Evolutionary conservation across 2,888 invertebrate species (phyloP), one percentile per base, ranked within the genome.

Genomic region (Actias luna): DNA sequence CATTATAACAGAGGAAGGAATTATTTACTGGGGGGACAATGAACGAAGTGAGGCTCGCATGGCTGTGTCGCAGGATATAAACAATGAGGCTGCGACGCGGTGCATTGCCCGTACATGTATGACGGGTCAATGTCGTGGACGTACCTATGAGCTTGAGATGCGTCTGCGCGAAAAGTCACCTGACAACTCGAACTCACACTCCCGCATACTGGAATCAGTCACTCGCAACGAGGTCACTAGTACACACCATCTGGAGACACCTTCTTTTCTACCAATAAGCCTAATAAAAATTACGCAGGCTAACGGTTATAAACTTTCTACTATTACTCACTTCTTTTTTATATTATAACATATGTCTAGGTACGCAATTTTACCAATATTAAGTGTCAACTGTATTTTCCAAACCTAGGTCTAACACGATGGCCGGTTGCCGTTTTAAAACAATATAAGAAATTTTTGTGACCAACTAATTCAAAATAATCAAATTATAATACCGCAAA

Each of bases 101-200:
- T 88, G 92, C 92, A 90, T 87, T 89, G 92, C 80, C 92, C 92
- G 89, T 85, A 84, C 87, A 83, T 80, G 84, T 85, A 85, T 83
- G 84, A 77, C 84, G 84, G 92, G 89, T 92, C 92, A 92, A 91
- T 92, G 92, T 92, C 92, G 91, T 86, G 91, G 87, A 77, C 88
- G 78, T 78, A 77, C 83, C n/a, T n/a, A n/a, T n/a, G n/a, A 82
- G 81, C 88, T 84, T 84, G 77, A 84, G 86, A 83, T 84, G 85
- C 83, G 84, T 77, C 84, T 84, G 82, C 73, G 73, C 81, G 82
- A 81, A 86, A 86, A 89, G 83, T 84, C 85, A 69, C 79, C 81
- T 72, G 74, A 85, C 88, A 73, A 84, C 80, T 85, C 80, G 71
- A 73, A 73, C 70, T 75, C 72, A 69, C 73, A 65, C 71, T 72